These are phyloP conservation scores for Argyra leucocephala DNA, from an alignment of 2,888 invertebrate species.

Conservation along the genomic window DNA sequence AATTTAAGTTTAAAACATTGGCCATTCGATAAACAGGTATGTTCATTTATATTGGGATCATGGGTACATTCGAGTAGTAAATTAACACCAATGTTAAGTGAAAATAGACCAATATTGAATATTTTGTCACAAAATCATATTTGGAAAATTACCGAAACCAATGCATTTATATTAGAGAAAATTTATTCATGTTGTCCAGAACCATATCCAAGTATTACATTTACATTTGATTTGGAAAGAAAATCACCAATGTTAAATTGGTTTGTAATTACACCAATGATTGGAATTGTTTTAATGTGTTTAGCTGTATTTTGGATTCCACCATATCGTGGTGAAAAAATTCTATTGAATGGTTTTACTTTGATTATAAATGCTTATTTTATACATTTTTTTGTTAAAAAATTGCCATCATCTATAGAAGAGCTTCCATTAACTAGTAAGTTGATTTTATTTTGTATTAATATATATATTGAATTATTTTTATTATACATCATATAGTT, in stretches of 20 bases:
- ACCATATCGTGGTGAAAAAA: slow-evolving; percentile 56
- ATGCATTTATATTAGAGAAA: slow-evolving; percentile 26
- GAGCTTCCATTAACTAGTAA: slow-evolving; percentile 45
- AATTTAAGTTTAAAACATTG: slow-evolving; percentile 56
- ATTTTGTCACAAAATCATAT: slow-evolving; percentile 27
- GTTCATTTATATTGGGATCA: slow-evolving; percentile 58
- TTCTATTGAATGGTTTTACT: slow-evolving; percentile 51
- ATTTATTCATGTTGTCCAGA: slow-evolving; percentile 49
- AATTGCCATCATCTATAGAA: slow-evolving; percentile 44
- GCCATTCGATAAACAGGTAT: slow-evolving; percentile 63
- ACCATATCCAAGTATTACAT: slow-evolving; percentile 48
- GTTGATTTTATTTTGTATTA: slow-evolving; percentile 18
- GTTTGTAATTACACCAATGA: slow-evolving; percentile 49
- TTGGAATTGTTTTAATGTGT: slow-evolving; percentile 50
- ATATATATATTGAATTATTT: too few species aligned
- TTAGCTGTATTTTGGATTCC: slow-evolving; percentile 55
- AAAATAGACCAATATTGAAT: slow-evolving; percentile 21
- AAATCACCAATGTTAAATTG: slow-evolving; percentile 49
- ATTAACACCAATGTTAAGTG: slow-evolving; percentile 44
- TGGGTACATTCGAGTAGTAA: slow-evolving; percentile 57
- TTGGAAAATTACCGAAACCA: slow-evolving; percentile 40
- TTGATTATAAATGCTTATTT: slow-evolving; percentile 53
- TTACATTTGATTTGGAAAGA: slow-evolving; percentile 46
- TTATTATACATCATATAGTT: too few species aligned
- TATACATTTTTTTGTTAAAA: slow-evolving; percentile 54